Conservation (phyloP, 2,113 vertebrate genomes). For the Tauraco erythrolophus region DNA sequence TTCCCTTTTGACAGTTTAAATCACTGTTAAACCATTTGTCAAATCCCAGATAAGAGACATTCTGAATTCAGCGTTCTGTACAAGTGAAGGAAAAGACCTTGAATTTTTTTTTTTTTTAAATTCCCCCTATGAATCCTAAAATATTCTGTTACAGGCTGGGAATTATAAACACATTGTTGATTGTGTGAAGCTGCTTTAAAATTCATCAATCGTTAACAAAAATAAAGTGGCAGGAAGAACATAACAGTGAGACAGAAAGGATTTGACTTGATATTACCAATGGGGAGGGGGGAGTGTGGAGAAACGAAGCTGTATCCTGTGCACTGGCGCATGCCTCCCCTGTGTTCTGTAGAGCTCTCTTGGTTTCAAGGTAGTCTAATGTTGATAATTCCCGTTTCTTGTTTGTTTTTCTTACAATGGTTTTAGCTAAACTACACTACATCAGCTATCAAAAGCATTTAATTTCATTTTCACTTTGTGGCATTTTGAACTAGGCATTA, state of each 20-base stretch:
- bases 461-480: conserved; percentile 67
- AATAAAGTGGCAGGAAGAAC: conserved; percentile 50
- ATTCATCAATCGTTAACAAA: conserved; percentile 24
- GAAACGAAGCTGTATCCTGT: background rate
- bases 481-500: background rate
- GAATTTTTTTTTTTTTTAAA: background rate
- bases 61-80: background rate
- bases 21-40: background rate
- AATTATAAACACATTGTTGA: background rate
- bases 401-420: background rate
- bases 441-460: conserved; percentile 5
- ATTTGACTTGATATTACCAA: background rate
- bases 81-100: background rate
- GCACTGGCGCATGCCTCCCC: background rate
- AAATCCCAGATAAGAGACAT: background rate
- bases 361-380: background rate
- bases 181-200: conserved; percentile 19
- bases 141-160: background rate
- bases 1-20: background rate
- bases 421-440: conserved; percentile 14
- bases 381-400: background rate
- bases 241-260: background rate
- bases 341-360: background rate
- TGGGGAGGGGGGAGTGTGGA: fast-evolving
- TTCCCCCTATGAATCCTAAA: background rate